phyloP scores from a whole-genome alignment of 2,113 vertebrate species.

The Rhombomys opimus region DNA sequence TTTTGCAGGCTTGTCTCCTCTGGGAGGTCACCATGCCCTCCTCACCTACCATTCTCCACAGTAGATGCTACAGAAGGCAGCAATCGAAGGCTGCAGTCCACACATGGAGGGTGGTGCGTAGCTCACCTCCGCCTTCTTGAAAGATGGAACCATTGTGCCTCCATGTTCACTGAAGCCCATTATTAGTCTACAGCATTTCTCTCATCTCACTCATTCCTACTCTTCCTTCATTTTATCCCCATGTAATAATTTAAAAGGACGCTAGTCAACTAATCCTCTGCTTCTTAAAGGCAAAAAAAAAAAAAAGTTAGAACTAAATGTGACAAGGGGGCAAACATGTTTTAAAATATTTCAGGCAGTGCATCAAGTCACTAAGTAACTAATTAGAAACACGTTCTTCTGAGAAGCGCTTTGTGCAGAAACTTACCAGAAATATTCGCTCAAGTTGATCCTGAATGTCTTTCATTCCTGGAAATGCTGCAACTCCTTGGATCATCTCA shows the following conservation, averaged over 20 bases:
- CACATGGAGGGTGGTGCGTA: rapidly evolving
- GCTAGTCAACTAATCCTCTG: slow-evolving; percentile 29
- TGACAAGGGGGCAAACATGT: not conserved
- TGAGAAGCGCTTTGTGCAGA: slow-evolving; percentile 16
- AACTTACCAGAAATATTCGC: slow-evolving; percentile 98
- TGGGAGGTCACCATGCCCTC: not conserved
- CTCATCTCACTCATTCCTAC: not conserved
- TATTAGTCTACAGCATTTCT: not conserved
- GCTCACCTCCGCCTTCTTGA: not conserved
- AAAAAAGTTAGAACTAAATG: slow-evolving; percentile 26
- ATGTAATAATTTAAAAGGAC: slow-evolving; percentile 5
- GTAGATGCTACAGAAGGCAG: not conserved
- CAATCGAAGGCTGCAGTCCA: not conserved
- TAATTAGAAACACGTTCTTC: slow-evolving; percentile 16
- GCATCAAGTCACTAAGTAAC: not conserved
- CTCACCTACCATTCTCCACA: not conserved
- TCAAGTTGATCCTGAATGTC: slow-evolving; percentile 99
- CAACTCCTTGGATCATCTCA: slow-evolving; percentile 99
- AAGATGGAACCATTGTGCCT: not conserved
- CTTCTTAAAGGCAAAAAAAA: not conserved
- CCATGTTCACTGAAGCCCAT: not conserved
- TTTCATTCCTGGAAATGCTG: slow-evolving; percentile 99
- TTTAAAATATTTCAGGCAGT: slow-evolving; percentile 49
- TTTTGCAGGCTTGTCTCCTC: not conserved
- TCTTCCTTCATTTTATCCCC: not conserved